Evolutionary conservation across 2,888 invertebrate species (phyloP).

Genomic region (Mesorhabditis belari): DNA sequence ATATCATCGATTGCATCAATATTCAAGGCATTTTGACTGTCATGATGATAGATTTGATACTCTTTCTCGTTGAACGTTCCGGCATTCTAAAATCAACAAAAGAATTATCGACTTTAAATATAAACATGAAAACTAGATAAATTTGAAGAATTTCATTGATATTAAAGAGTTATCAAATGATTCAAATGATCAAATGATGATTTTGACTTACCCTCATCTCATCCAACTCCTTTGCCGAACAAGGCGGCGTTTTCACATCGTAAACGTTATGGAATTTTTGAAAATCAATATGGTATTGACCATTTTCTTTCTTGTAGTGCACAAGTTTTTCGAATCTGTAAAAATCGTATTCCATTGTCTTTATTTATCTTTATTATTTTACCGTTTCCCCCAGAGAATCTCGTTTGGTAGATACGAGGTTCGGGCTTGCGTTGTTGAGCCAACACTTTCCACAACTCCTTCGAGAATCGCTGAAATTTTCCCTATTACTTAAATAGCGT

Average conservation of each 20-base stretch:
- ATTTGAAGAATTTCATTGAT: neutral
- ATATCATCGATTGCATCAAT: constrained; percentile 3
- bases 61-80: constrained; percentile 34
- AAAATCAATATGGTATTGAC: constrained; percentile 68
- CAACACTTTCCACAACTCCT: constrained; percentile 84
- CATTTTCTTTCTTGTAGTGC: constrained; percentile 64
- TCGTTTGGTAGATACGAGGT: constrained; percentile 58
- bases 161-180: neutral
- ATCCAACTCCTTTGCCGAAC: constrained; percentile 77
- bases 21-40: neutral
- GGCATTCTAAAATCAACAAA: constrained; percentile 17
- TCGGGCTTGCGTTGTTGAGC: constrained; percentile 59
- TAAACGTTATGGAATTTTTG: constrained; percentile 84
- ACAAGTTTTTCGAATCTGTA: constrained; percentile 60
- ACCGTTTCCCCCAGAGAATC: constrained; percentile 52
- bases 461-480: constrained; percentile 72
- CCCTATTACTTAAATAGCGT: neutral
- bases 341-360: neutral
- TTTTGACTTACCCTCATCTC: constrained; percentile 40
- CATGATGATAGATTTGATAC: constrained; percentile 30
- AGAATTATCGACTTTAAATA: neutral
- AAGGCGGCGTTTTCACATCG: constrained; percentile 82
- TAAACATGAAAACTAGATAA: too few species aligned
- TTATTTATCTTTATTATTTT: too few species aligned
- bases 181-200: neutral